phyloP scores from a whole-genome alignment of 2,113 vertebrate species.

The Nanger granti region DNA sequence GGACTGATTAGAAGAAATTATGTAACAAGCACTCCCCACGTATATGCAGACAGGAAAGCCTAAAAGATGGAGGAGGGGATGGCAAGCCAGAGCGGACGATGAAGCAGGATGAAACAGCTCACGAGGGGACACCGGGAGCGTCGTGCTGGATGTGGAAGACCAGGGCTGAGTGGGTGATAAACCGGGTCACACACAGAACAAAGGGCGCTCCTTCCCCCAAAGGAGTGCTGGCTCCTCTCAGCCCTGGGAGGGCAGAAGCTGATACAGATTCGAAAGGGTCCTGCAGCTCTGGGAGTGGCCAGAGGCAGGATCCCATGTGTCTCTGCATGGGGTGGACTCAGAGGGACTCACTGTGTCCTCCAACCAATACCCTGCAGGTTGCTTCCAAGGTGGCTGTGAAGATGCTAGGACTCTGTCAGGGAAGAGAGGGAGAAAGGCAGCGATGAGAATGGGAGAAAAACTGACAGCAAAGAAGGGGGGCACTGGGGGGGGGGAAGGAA shows the following conservation, averaged over 20 bases:
- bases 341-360: neutral
- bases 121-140: fast-evolving
- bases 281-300: neutral
- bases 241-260: neutral
- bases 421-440: neutral
- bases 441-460: neutral
- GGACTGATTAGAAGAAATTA: neutral
- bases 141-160: fast-evolving
- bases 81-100: no score
- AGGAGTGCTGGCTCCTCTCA: neutral
- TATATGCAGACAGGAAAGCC: neutral
- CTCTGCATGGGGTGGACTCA: neutral
- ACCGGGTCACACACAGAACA: neutral
- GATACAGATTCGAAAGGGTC: neutral
- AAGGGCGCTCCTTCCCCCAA: neutral
- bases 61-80: neutral
- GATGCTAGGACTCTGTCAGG: neutral
- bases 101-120: neutral
- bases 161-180: fast-evolving
- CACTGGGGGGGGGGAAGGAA: no score
- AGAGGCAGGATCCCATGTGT: neutral
- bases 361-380: neutral
- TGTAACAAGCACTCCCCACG: neutral
- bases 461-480: neutral
- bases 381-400: neutral